Conservation (phyloP, 2,888 invertebrate species). For the Liopterus haemorrhoidalis region DNA sequence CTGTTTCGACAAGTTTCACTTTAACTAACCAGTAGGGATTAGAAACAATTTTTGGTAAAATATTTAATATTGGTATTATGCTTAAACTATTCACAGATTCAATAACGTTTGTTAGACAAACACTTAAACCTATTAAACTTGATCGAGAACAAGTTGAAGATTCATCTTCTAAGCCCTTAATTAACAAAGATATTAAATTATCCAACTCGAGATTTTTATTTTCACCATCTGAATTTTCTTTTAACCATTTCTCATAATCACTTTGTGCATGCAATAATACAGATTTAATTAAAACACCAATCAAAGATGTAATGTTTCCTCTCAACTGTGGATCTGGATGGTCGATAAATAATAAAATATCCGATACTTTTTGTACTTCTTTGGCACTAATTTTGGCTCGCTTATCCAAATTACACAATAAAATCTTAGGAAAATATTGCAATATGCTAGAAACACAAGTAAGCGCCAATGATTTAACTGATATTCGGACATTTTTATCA, state of each 20-base stretch:
- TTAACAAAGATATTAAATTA: slow-evolving; percentile 49
- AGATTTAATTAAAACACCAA: slow-evolving; percentile 61
- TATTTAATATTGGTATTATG: slow-evolving; percentile 54
- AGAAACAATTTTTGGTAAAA: slow-evolving; percentile 57
- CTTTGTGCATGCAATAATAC: slow-evolving; percentile 54
- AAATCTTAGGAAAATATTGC: slow-evolving; percentile 64
- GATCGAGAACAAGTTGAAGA: slow-evolving; percentile 71
- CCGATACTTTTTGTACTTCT: slow-evolving; percentile 57
- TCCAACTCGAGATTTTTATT: slow-evolving; percentile 46
- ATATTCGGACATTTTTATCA: slow-evolving; percentile 76
- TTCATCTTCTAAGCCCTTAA: slow-evolving; percentile 63
- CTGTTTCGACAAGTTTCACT: slow-evolving; percentile 59
- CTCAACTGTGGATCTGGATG: slow-evolving; percentile 79
- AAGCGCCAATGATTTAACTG: slow-evolving; percentile 82
- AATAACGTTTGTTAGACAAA: slow-evolving; percentile 55
- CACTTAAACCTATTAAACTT: slow-evolving; percentile 58
- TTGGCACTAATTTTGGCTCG: slow-evolving; percentile 33
- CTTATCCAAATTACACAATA: slow-evolving; percentile 61
- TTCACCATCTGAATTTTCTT: slow-evolving; percentile 38
- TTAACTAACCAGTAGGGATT: slow-evolving; percentile 84
- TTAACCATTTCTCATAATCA: slow-evolving; percentile 51
- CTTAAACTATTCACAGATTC: slow-evolving; percentile 56
- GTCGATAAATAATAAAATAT: slow-evolving; percentile 62
- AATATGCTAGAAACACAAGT: slow-evolving; percentile 72
- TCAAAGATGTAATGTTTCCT: slow-evolving; percentile 62